Evolutionary conservation across 2,113 vertebrate species (phyloP).

Genomic region (Emydura subglobosa): DNA sequence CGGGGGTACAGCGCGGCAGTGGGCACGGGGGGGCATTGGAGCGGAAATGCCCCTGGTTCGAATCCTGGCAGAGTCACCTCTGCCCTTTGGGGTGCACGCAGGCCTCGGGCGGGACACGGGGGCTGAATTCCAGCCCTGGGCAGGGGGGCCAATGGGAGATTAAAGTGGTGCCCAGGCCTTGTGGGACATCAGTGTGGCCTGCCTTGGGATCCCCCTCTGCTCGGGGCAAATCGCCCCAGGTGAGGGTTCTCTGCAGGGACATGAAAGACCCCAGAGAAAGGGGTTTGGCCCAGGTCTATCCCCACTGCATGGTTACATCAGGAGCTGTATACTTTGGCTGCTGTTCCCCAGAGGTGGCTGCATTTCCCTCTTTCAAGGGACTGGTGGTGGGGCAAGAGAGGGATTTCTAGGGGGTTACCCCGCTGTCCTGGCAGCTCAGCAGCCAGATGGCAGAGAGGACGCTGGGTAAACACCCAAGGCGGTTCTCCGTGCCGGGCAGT

Average conservation of each 20-base stretch:
- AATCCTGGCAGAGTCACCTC: not conserved
- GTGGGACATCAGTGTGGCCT: not conserved
- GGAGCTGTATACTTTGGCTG: not conserved
- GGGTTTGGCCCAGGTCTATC: not conserved
- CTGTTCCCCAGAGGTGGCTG: not conserved
- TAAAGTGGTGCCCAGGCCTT: too few species aligned
- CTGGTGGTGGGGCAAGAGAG: not conserved
- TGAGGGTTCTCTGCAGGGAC: not conserved
- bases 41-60: not conserved
- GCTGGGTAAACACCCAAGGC: not conserved
- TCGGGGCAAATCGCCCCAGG: too few species aligned
- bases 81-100: not conserved
- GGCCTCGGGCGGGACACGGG: too few species aligned
- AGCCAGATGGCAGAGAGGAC: not conserved
- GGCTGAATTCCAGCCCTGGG: too few species aligned
- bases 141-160: too few species aligned
- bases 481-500: too few species aligned
- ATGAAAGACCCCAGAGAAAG: not conserved
- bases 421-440: too few species aligned
- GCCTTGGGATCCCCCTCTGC: too few species aligned
- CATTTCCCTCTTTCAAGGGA: not conserved
- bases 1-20: too few species aligned
- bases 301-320: not conserved
- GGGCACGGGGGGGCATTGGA: not conserved
- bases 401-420: not conserved